A percentile compares a stretch with the other conserved stretches of the same genome.
Conservation (phyloP, 2,113 vertebrate genomes). For the Fulmarus glacialis region DNA sequence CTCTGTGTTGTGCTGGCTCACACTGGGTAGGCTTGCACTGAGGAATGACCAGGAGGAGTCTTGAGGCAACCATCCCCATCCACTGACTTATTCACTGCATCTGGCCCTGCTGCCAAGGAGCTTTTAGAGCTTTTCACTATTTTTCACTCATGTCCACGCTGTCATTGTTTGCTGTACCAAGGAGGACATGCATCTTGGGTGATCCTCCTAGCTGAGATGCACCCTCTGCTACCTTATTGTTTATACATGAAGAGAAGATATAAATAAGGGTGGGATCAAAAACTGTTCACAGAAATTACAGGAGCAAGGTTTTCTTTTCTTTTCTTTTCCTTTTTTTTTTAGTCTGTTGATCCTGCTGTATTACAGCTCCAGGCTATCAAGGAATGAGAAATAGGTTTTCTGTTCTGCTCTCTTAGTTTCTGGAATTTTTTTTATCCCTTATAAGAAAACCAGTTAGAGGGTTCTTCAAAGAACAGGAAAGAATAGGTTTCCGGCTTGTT, state of each 20-base stretch:
- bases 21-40: not conserved
- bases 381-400: constrained; percentile 38
- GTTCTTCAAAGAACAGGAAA: not conserved
- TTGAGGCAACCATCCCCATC: not conserved
- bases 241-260: not conserved
- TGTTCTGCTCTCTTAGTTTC: constrained; percentile 3
- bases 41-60: not conserved
- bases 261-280: not conserved
- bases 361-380: constrained; percentile 21
- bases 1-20: not conserved
- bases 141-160: not conserved
- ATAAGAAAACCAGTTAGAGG: not conserved
- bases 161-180: not conserved
- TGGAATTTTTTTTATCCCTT: not conserved
- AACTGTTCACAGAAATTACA: not conserved
- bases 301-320: not conserved
- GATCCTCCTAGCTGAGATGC: not conserved
- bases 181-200: not conserved
- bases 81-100: not conserved
- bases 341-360: not conserved
- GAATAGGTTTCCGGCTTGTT: not conserved
- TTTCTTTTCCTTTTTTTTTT: not conserved
- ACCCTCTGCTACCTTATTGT: not conserved
- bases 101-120: not conserved
- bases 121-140: not conserved